Evolutionary conservation across 2,888 invertebrate species (phyloP).

Genomic region (Ectobius pallidus): DNA sequence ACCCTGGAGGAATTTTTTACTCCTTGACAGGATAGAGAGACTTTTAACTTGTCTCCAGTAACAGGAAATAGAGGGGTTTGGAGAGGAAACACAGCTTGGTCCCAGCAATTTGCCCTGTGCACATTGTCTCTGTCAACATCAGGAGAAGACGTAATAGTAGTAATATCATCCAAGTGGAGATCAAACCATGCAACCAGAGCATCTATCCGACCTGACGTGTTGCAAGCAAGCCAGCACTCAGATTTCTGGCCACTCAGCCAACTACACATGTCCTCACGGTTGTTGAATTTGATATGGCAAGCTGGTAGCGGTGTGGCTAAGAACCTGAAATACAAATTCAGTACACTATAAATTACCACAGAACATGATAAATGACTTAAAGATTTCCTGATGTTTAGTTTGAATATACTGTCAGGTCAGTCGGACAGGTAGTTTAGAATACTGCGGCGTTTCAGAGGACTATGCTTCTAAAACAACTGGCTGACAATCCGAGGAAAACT

Average conservation of each 20-base stretch:
- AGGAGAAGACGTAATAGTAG: constrained; percentile 37
- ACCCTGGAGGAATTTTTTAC: constrained; percentile 53
- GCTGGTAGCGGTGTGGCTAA: constrained; percentile 64
- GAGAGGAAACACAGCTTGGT: constrained; percentile 74
- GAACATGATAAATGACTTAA: not conserved
- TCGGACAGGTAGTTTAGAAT: no score
- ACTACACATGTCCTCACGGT: constrained; percentile 56
- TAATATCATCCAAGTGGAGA: constrained; percentile 65
- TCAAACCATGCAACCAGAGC: constrained; percentile 76
- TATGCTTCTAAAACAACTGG: no score
- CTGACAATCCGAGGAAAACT: no score
- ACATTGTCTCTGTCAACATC: not conserved
- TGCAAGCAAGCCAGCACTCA: constrained; percentile 53
- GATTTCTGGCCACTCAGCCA: constrained; percentile 51
- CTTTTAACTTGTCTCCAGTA: constrained; percentile 51
- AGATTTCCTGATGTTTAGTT: no score
- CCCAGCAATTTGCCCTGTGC: constrained; percentile 67
- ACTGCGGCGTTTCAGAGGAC: no score
- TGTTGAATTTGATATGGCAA: constrained; percentile 67
- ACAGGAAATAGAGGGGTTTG: constrained; percentile 52
- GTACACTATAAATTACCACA: no score
- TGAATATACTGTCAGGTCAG: no score
- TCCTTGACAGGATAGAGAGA: constrained; percentile 54
- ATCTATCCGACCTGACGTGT: constrained; percentile 63
- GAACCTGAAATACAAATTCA: constrained; percentile 54